Base-by-base conservation (phyloP, 2,113 vertebrate genomes). In the Corythaeola cristata region DNA sequence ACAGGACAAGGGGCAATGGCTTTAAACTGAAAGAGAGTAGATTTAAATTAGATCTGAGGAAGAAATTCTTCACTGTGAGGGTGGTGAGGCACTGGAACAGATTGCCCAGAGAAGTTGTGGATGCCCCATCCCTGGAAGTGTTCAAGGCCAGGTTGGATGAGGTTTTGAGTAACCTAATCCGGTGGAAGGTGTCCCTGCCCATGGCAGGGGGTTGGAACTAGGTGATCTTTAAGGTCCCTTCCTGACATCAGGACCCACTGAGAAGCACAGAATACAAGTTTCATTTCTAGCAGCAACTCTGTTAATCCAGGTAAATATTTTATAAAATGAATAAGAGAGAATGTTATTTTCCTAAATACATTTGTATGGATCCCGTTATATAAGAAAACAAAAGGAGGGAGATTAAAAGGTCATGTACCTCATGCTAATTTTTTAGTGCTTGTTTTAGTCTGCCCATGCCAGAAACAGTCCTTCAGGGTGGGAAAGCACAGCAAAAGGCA, bases 401-500 rank as follows among this genome's bases (percentile, higher is more conserved):
- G 9, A 72, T 52, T 73, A 63, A 37, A 77, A 68, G 44, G 19
- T 64, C 16, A 5, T 0, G 1, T 49, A 35, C 44, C 35, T 60
- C 84, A 63, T 30, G 76, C 5, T 74, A 8, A 27, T 35, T 37
- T 64, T 86, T 64, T 27, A 68, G n/a, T 30, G 3, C 16, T 11
- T 16, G 15, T 68, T 95, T 74, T 53, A 56, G 4, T 78, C 78
- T 84, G 44, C 21, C 63, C 74, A 39, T 81, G 83, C 73, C 79
- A 93, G 88, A 78, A 74, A 3, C 45, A 71, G 45, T 72, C 80
- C 52, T 47, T 56, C 90, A 64, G 76, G 28, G 39, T 90, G 52
- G 90, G 90, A 95, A 96, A 93, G 41, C 47, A 56, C 56, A 94
- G 88, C 60, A 89, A 85, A 92, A 88, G 39, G 35, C 90, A 97